Base-by-base conservation (phyloP, 53 echinoderm and acorn worm genomes). In the Paelopatides confundens region DNA sequence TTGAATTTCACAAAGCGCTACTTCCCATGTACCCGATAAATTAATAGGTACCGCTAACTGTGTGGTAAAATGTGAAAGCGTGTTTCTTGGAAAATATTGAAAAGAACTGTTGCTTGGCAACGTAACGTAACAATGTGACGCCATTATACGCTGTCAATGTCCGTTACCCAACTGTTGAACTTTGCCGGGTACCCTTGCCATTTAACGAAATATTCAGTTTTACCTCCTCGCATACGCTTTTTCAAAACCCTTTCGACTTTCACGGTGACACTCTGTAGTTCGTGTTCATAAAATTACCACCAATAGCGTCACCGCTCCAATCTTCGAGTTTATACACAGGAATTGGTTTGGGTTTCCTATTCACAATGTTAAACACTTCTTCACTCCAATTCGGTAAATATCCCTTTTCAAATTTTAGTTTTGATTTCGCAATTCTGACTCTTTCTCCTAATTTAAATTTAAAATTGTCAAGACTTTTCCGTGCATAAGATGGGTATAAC, bases 51-150 rank as follows among this genome's bases (percentile, higher is more conserved):
- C 31, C 5, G 87, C 77, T 51, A 93, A 86, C 27, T 54, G 68
- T 0, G 70, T 71, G 4, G 36, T 63, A 14, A 86, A 93, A 76
- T 66, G 84, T 15, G 85, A 77, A 35, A 93, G 47, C 13, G 88
- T 93, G 50, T 91, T 94, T 35, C 86, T 65, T 21, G 92, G 92
- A 79, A 87, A 77, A 51, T 29, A 83, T 6, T 65, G 26, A 50
- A 89, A 67, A 0, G 94, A 94, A 37, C 92, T 94, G 39, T 94
- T 94, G 81, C 90, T 92, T 1, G 93, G 93, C 47, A 90, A 66
- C 3, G 95, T 95, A 39, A 95, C 88, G 83, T 95, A 95, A 43
- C 90, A 94, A 23, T 88, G 82, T 21, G 81, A 77, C 18, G 48
- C 48, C 48, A 48, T 48, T 48, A 48, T 48, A 14, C 48, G n/a